These are phyloP conservation scores for Pelvicachromis taeniatus DNA, from an alignment of 2,113 vertebrate species.

Conservation along the genomic window DNA sequence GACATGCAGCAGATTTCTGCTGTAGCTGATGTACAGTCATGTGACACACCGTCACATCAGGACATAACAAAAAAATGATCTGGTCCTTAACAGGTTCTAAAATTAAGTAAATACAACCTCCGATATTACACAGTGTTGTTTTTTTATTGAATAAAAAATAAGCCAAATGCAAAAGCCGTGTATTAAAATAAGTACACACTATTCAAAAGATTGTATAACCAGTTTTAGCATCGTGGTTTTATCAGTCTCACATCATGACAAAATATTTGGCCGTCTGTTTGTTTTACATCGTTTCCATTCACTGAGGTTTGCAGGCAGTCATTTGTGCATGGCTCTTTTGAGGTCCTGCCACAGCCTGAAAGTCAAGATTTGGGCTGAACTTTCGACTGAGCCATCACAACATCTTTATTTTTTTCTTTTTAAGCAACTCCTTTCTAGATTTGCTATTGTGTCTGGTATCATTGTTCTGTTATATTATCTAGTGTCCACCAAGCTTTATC, in stretches of 20 bases:
- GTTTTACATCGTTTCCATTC: rapidly evolving
- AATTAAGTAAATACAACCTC: background rate
- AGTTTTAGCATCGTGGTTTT: background rate
- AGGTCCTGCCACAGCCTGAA: rapidly evolving
- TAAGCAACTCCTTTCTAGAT: rapidly evolving
- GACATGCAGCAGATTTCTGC: background rate
- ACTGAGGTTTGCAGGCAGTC: background rate
- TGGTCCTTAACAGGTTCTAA: background rate
- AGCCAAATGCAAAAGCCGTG: background rate
- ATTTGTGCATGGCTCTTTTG: background rate
- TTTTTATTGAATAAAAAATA: background rate
- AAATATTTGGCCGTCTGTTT: background rate
- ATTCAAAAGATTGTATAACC: background rate
- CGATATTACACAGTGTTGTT: rapidly evolving
- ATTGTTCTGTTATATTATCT: background rate
- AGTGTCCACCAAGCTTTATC: background rate
- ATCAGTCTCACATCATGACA: background rate
- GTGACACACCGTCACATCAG: background rate
- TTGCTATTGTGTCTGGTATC: background rate
- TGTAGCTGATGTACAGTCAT: background rate
- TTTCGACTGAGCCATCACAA: background rate
- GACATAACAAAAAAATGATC: background rate
- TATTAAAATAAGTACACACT: background rate
- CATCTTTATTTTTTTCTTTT: background rate
- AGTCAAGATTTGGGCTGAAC: rapidly evolving